These are phyloP conservation scores for Crocidura indochinensis DNA, from an alignment of 2,797 vertebrate genomes.

Conservation along the genomic window DNA sequence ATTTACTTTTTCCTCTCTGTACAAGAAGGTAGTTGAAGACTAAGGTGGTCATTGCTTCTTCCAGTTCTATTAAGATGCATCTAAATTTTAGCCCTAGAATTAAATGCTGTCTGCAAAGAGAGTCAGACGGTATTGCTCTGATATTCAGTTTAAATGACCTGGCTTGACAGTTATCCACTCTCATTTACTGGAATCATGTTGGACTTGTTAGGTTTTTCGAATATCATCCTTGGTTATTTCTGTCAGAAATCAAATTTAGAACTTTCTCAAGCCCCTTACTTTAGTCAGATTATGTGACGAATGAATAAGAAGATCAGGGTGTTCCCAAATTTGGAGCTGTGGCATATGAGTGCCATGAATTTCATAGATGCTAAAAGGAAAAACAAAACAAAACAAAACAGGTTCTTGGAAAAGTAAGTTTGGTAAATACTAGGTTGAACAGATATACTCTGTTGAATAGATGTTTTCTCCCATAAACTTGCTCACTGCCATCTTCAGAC, in stretches of 20 bases:
- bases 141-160: not conserved
- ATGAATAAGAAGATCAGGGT: not conserved
- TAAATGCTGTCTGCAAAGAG: not conserved
- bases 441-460: not conserved
- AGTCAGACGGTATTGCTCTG: not conserved
- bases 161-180: not conserved
- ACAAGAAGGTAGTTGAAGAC: conserved; percentile 24
- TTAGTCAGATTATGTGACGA: conserved; percentile 29
- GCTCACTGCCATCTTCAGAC: not conserved
- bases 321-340: conserved; percentile 24
- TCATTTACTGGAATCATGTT: not conserved
- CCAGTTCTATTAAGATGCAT: not conserved
- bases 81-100: not conserved
- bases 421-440: not conserved
- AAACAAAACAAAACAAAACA: too few relatives aligned
- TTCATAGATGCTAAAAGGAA: not conserved
- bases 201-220: conserved; percentile 33
- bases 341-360: conserved; percentile 18
- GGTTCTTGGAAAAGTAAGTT: not conserved
- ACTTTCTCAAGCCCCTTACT: not conserved
- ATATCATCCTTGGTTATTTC: conserved; percentile 20
- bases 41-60: not conserved
- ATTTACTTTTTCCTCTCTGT: not conserved
- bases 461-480: not conserved
- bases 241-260: conserved; percentile 50